Conservation (phyloP, 2,113 vertebrate genomes). For the Tenebrosternarchus preto region DNA sequence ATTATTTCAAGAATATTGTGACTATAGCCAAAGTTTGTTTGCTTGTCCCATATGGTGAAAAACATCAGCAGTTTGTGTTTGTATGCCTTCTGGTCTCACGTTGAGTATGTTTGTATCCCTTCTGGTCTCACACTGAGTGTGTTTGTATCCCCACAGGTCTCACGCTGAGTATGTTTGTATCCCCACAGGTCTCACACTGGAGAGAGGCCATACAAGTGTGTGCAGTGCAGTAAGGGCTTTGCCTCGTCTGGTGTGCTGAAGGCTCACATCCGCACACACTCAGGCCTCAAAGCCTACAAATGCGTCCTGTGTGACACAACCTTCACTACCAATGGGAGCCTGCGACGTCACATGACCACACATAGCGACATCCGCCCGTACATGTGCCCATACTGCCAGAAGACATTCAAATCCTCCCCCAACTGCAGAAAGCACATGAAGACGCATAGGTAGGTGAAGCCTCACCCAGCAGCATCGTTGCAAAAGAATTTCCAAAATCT, state of each 20-base stretch:
- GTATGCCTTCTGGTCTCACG: not conserved
- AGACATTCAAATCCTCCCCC: slow-evolving; percentile 96
- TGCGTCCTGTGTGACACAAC: slow-evolving; percentile 93
- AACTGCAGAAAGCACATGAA: slow-evolving; percentile 99
- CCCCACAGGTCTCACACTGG: slow-evolving; percentile 90
- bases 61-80: not conserved
- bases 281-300: slow-evolving; percentile 93
- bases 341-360: slow-evolving; percentile 94
- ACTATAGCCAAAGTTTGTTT: too few relatives aligned
- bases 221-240: slow-evolving; percentile 95
- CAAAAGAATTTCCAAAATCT: too few relatives aligned
- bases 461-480: not conserved
- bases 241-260: slow-evolving; percentile 97
- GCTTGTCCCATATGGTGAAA: too few relatives aligned
- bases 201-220: slow-evolving; percentile 93
- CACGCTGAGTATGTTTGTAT: slow-evolving; percentile 62
- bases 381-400: slow-evolving; percentile 99
- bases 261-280: slow-evolving; percentile 94
- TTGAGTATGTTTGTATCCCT: not conserved
- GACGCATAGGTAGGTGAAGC: slow-evolving; percentile 84
- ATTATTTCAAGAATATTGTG: too few relatives aligned
- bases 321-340: slow-evolving; percentile 95
- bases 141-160: slow-evolving; percentile 73
- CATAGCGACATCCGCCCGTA: slow-evolving; percentile 95
- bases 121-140: not conserved